A percentile compares a stretch with the other conserved stretches of the same genome.
Conservation (phyloP, 2,888 invertebrate species). For the Tenthredo mesomela region DNA sequence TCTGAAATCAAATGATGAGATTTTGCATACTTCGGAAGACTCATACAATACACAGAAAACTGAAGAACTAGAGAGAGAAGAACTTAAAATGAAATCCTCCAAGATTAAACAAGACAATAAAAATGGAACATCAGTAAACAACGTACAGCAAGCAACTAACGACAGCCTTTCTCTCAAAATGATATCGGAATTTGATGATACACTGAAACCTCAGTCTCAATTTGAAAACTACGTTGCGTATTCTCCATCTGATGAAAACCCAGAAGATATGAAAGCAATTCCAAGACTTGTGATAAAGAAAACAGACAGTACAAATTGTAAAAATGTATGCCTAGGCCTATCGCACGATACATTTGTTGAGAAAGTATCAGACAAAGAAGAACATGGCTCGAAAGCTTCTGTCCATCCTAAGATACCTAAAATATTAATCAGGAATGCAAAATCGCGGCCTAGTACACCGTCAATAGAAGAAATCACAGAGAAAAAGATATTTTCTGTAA, state of each 20-base stretch:
- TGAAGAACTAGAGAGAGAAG: slow-evolving; percentile 1
- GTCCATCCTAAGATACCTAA: slow-evolving; percentile 74
- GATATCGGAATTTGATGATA: not conserved
- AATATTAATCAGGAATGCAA: slow-evolving; percentile 74
- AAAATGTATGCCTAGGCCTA: slow-evolving; percentile 1
- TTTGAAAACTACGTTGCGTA: slow-evolving; percentile 36
- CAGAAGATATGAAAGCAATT: slow-evolving; percentile 60
- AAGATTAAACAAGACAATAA: slow-evolving; percentile 33
- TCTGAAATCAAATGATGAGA: not conserved
- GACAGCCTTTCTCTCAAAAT: slow-evolving; percentile 4
- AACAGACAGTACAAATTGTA: slow-evolving; percentile 60
- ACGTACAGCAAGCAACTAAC: not conserved
- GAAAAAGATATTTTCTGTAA: slow-evolving; percentile 55
- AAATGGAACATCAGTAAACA: slow-evolving; percentile 29
- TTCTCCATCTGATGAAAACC: slow-evolving; percentile 7
- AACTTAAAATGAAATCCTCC: not conserved
- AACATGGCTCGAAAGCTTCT: slow-evolving; percentile 53
- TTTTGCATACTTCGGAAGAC: slow-evolving; percentile 13
- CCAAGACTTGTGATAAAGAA: slow-evolving; percentile 71
- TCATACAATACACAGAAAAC: slow-evolving; percentile 1
- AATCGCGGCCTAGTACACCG: slow-evolving; percentile 73
- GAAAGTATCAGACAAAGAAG: slow-evolving; percentile 41
- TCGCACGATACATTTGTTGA: not conserved
- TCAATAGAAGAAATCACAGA: slow-evolving; percentile 65
- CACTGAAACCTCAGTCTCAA: slow-evolving; percentile 28